phyloP scores from a whole-genome alignment of 1,140 invertebrate genomes.

The Leptinotarsa undecemlineata region DNA sequence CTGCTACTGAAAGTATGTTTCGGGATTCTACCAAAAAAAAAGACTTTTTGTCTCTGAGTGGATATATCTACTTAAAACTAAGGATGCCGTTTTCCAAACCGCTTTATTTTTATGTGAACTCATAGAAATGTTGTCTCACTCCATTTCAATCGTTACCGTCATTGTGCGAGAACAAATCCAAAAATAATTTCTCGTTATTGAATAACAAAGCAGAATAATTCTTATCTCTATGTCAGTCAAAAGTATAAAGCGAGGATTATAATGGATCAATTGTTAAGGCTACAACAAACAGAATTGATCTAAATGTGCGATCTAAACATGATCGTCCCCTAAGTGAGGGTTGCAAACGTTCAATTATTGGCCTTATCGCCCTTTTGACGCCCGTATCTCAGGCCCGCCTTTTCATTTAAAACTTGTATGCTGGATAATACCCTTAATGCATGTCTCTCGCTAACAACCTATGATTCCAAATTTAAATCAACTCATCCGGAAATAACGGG shows the following conservation, averaged over 20 bases:
- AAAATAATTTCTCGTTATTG: conserved; percentile 44
- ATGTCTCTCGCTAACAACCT: conserved; percentile 30
- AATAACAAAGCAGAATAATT: conserved; percentile 44
- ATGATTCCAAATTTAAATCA: conserved; percentile 31
- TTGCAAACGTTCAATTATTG: conserved; percentile 51
- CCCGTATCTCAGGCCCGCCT: conserved; percentile 48
- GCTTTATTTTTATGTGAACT: no score
- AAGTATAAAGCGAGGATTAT: conserved; percentile 49
- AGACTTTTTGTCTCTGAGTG: no score
- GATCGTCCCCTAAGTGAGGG: conserved; percentile 46
- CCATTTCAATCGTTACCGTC: conserved; percentile 1
- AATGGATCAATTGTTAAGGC: conserved; percentile 52
- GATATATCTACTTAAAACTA: no score
- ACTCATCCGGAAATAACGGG: conserved; percentile 29
- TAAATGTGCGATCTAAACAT: conserved; percentile 55
- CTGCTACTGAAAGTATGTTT: no score
- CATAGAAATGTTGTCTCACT: not conserved
- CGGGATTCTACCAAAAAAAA: no score
- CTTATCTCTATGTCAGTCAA: conserved; percentile 48
- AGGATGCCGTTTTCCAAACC: no score
- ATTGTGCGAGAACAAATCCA: conserved; percentile 25
- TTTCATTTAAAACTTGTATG: conserved; percentile 46
- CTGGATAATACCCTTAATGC: conserved; percentile 38
- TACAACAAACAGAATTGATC: conserved; percentile 55
- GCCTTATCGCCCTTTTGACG: conserved; percentile 49